phyloP scores from a whole-genome alignment of 1,140 invertebrate species.

The Cardiocondyla obscurior region DNA sequence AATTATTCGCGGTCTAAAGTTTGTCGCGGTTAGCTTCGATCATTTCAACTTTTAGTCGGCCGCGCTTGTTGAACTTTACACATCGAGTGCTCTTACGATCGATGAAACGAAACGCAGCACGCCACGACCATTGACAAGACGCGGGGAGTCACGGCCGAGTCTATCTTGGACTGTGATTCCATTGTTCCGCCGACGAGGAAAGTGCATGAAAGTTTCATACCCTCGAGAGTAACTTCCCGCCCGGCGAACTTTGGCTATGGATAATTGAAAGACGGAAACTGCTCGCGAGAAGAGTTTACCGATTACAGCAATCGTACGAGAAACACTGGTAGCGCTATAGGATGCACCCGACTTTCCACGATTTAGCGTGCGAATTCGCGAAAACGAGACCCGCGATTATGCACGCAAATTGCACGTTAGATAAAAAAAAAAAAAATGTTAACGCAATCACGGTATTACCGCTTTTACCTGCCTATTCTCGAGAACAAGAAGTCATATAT shows the following conservation, averaged over 20 bases:
- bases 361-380: neutral
- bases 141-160: constrained; percentile 26
- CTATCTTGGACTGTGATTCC: neutral
- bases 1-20: constrained; percentile 36
- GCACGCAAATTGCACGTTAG: neutral
- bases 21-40: constrained; percentile 2
- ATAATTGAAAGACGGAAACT: constrained; percentile 17
- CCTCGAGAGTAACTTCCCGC: constrained; percentile 8
- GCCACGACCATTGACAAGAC: neutral
- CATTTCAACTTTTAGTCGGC: constrained; percentile 1
- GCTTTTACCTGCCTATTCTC: neutral
- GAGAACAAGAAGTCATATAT: neutral
- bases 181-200: constrained; percentile 6
- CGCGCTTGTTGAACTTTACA: neutral
- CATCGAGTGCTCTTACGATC: neutral
- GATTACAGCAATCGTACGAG: neutral
- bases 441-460: neutral
- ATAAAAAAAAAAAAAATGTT: too few species aligned
- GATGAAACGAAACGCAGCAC: constrained; percentile 1
- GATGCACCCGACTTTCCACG: neutral
- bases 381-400: neutral
- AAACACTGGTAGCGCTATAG: neutral
- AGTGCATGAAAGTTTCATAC: neutral
- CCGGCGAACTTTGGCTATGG: neutral
- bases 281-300: neutral